These are phyloP conservation scores for Pygoscelis adeliae DNA, from an alignment of 2,113 vertebrate genomes.

Conservation along the genomic window DNA sequence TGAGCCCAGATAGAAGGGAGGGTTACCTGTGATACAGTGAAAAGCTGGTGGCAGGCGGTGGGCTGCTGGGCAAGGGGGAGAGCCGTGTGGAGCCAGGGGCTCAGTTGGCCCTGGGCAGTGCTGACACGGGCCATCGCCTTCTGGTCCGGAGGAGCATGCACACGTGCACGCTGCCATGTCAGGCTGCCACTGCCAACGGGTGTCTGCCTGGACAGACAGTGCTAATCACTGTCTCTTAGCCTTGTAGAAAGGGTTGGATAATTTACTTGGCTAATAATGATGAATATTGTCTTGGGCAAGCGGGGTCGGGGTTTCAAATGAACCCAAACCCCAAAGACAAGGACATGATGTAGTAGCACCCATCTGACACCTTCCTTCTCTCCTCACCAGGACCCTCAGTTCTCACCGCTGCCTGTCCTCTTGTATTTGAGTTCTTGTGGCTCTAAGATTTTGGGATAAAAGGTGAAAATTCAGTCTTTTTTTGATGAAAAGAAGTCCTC, in stretches of 20 bases:
- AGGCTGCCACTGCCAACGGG: background rate
- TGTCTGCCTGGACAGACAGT: rapidly evolving
- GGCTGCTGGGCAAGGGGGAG: rapidly evolving
- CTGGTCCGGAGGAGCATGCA: rapidly evolving
- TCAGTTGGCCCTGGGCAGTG: background rate
- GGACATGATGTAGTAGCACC: background rate
- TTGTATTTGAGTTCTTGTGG: background rate
- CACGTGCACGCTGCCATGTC: rapidly evolving
- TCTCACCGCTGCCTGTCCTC: background rate
- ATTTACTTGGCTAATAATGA: background rate
- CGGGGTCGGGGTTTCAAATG: rapidly evolving
- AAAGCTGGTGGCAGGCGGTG: background rate
- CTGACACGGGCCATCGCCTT: background rate
- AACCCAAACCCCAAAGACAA: background rate
- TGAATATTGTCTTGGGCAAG: background rate
- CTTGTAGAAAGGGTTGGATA: background rate
- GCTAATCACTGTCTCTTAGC: rapidly evolving
- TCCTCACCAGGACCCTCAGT: background rate
- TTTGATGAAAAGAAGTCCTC: background rate
- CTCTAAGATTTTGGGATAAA: background rate
- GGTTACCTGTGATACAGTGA: background rate
- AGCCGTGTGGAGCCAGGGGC: rapidly evolving
- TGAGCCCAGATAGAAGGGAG: constrained; percentile 9
- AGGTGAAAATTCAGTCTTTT: background rate
- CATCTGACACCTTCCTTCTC: background rate